Evolutionary conservation across 2,113 vertebrate genomes (phyloP).

Genomic region (Sander lucioperca): DNA sequence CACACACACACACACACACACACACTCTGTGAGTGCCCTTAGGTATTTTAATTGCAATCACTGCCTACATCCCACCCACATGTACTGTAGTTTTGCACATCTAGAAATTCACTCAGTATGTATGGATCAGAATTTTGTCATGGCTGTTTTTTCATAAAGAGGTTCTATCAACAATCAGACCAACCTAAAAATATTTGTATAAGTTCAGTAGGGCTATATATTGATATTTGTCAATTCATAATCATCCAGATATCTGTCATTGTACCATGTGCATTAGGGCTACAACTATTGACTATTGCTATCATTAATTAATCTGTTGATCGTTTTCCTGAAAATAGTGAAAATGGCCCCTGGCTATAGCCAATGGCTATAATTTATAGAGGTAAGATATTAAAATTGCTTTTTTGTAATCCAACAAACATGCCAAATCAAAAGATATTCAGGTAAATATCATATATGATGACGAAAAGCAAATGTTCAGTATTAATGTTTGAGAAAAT

Average conservation of each 20-base stretch:
- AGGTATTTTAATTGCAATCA: constrained; percentile 46
- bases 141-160: not conserved
- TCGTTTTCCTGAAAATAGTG: not conserved
- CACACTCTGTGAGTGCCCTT: constrained; percentile 5
- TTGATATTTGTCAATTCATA: not conserved
- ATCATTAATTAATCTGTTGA: not conserved
- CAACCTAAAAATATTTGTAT: not conserved
- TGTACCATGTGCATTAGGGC: not conserved
- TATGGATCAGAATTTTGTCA: not conserved
- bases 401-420: not conserved
- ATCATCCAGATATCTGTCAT: not conserved
- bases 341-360: no score
- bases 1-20: not conserved
- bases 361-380: not conserved
- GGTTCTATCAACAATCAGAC: not conserved
- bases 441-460: not conserved
- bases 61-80: constrained; percentile 52
- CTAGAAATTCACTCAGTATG: constrained; percentile 9
- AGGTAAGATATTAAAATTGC: not conserved
- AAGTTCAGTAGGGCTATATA: not conserved
- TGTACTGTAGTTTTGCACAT: constrained; percentile 15
- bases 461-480: not conserved
- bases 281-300: not conserved
- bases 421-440: not conserved
- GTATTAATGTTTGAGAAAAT: no score